A percentile compares a stretch with the other conserved stretches of the same genome.
These are phyloP conservation scores for Hypolimnas misippus DNA, from an alignment of 2,888 invertebrate genomes.

Conservation along the genomic window DNA sequence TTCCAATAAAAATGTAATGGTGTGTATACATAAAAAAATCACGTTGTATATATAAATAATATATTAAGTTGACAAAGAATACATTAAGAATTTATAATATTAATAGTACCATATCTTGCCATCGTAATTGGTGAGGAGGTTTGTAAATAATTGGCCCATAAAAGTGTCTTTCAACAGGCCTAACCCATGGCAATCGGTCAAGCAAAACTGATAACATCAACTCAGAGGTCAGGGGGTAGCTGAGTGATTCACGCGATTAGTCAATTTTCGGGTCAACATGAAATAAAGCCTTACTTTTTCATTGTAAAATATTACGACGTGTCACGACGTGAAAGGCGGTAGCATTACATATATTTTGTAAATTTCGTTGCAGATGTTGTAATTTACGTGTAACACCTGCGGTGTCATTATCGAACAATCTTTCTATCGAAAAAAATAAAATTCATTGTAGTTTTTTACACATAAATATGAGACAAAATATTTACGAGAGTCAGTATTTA, in stretches of 20 bases:
- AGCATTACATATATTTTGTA: constrained; percentile 39
- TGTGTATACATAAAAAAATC: no score
- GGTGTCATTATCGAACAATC: no score
- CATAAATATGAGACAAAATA: background rate
- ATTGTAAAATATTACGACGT: constrained; percentile 41
- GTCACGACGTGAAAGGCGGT: constrained; percentile 40
- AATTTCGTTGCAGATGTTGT: background rate
- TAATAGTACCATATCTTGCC: background rate
- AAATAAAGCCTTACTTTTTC: constrained; percentile 42
- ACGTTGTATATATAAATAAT: no score
- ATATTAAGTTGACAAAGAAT: no score
- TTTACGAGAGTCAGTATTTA: no score
- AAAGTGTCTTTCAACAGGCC: constrained; percentile 47
- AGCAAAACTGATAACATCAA: constrained; percentile 46
- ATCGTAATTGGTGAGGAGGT: background rate
- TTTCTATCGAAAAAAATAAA: no score
- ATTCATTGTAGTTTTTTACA: no score
- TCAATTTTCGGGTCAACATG: constrained; percentile 45
- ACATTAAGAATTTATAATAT: background rate
- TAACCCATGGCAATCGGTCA: constrained; percentile 42
- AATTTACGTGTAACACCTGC: background rate
- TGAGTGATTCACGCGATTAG: constrained; percentile 49
- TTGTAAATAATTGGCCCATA: constrained; percentile 39
- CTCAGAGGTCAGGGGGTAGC: constrained; percentile 41
- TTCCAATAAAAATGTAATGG: no score